Evolutionary conservation across 2,888 invertebrate species (phyloP).

Genomic region (Flexamia atlantica): DNA sequence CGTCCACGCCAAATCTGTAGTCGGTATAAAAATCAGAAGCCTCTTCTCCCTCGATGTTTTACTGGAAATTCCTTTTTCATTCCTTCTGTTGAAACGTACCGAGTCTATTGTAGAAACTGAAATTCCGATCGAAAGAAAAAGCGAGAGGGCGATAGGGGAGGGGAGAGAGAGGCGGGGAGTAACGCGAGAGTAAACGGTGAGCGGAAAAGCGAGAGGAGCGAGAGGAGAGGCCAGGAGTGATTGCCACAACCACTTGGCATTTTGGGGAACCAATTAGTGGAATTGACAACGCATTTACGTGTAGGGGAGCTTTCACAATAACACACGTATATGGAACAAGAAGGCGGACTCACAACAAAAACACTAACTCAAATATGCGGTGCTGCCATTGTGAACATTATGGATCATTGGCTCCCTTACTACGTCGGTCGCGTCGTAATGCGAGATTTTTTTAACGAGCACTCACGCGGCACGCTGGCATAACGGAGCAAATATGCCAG

Average conservation of each 20-base stretch:
- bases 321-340: constrained; percentile 9
- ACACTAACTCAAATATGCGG: constrained; percentile 1
- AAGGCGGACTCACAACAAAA: not conserved
- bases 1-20: too few relatives aligned
- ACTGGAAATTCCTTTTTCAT: too few relatives aligned
- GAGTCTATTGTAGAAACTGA: too few relatives aligned
- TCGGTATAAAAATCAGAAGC: too few relatives aligned
- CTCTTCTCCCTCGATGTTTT: too few relatives aligned
- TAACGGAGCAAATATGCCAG: too few relatives aligned
- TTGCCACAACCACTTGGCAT: constrained; percentile 44
- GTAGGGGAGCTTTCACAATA: constrained; percentile 38
- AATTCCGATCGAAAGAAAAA: not conserved
- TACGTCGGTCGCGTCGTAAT: too few relatives aligned
- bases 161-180: not conserved
- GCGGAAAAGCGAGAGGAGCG: too few relatives aligned
- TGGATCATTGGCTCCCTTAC: constrained; percentile 9
- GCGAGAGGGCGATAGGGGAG: not conserved
- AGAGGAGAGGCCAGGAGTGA: not conserved
- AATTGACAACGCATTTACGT: constrained; percentile 49
- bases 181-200: not conserved
- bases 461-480: too few relatives aligned
- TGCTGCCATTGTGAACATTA: constrained; percentile 10
- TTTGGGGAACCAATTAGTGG: constrained; percentile 55
- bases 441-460: too few relatives aligned
- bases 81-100: too few relatives aligned